These are phyloP conservation scores for Chelonoidis abingdonii DNA, from an alignment of 2,113 vertebrate species.

Conservation along the genomic window DNA sequence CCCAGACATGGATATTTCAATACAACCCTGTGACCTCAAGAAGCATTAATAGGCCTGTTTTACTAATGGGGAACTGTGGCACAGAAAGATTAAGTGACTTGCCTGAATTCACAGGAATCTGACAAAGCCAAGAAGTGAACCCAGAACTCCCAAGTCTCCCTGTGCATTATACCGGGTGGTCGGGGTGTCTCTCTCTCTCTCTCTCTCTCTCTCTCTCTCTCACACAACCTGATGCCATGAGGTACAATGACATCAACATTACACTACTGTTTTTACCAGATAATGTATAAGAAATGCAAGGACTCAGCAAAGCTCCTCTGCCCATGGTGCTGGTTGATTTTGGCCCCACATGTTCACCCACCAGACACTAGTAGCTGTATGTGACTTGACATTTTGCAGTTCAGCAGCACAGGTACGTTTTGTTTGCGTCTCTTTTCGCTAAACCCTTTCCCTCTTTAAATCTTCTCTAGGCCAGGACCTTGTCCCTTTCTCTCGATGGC, in stretches of 20 bases:
- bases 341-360: not conserved
- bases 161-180: not conserved
- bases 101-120: not conserved
- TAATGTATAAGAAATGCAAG: not conserved
- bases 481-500: not conserved
- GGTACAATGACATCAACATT: not conserved
- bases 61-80: not conserved
- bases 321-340: not conserved
- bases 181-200: no score
- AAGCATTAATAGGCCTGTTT: not conserved
- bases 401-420: not conserved
- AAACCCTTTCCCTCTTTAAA: not conserved
- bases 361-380: not conserved
- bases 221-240: not conserved
- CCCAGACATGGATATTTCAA: not conserved
- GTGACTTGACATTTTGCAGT: not conserved
- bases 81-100: not conserved
- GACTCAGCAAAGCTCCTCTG: not conserved
- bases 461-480: not conserved
- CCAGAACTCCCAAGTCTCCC: not conserved
- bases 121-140: not conserved
- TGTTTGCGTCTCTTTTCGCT: not conserved
- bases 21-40: fast-evolving
- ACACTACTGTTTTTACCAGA: not conserved
- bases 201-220: no score